These are phyloP conservation scores for human (Homo sapiens) DNA, from an alignment of 2,113 vertebrate species.

Conservation along the genomic window GRCh38 chr9:100087501-100088000, in stretches of 20 bases:
- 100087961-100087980: not conserved
- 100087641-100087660: slow-evolving; percentile 9
- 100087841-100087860: not conserved
- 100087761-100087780: not conserved
- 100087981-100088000: not conserved
- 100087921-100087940: not conserved
- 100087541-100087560: not conserved
- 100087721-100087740: not conserved
- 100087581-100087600: not conserved
- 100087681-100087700: not conserved
- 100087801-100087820: not conserved
- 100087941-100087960: not conserved
- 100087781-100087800: not conserved
- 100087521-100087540: not conserved
- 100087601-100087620: not conserved
- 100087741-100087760: not conserved
- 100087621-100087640: slow-evolving; percentile 13
- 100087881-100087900: not conserved
- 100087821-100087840: slow-evolving; percentile 21
- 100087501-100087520: not conserved
- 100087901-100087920: not conserved
- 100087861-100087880: not conserved
- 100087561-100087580: not conserved
- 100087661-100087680: not conserved
- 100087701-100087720: not conserved